Evolutionary conservation across 2,797 vertebrate genomes (phyloP).

Genomic region (Vipera latastei): DNA sequence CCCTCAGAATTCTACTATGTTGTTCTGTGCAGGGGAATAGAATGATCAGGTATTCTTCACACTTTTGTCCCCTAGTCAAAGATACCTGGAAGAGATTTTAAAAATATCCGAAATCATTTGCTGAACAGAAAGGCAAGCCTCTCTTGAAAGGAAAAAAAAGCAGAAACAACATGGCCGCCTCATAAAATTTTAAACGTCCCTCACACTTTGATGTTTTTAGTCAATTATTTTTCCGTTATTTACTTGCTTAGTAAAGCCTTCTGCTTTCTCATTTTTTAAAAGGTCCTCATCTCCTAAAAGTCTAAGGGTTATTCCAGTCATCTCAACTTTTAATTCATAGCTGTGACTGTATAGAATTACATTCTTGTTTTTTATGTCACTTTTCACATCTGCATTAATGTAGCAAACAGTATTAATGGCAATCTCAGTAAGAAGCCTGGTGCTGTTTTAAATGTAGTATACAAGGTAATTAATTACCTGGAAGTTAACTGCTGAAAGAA

Average conservation of each 20-base stretch:
- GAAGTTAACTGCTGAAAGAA: slow-evolving; percentile 9
- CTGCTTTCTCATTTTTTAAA: not conserved
- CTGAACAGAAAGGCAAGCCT: not conserved
- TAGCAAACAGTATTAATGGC: not conserved
- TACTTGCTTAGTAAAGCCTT: not conserved
- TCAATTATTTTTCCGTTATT: not conserved
- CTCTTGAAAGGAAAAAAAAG: not conserved
- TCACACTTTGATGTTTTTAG: not conserved
- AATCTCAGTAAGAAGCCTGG: not conserved
- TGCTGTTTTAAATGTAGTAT: slow-evolving; percentile 3
- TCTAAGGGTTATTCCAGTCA: not conserved
- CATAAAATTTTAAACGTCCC: not conserved
- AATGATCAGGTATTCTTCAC: not conserved
- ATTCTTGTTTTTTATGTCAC: not conserved
- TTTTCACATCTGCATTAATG: not conserved
- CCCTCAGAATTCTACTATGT: not conserved
- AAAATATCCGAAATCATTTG: not conserved
- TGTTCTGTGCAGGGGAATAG: not conserved
- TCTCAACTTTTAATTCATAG: not conserved
- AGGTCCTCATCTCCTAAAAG: not conserved
- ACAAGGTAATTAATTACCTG: slow-evolving; percentile 14
- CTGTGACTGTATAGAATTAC: not conserved
- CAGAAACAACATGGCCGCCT: not conserved
- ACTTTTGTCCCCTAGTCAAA: not conserved
- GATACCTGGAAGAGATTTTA: not conserved